Evolutionary conservation across 2,888 invertebrate genomes (phyloP).

Genomic region (Cantharis flavilabris): DNA sequence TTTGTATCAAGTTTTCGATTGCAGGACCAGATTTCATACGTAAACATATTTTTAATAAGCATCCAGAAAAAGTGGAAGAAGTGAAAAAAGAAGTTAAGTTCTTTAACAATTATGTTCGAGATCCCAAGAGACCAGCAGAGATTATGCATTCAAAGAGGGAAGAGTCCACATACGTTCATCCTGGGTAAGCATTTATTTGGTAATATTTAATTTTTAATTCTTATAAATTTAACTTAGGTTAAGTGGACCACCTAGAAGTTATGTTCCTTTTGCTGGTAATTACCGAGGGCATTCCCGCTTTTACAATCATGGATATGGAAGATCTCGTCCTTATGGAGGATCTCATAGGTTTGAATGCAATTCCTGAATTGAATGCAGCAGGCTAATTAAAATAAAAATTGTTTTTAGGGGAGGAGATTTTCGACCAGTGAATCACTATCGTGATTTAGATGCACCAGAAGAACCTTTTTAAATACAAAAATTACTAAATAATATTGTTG

Average conservation of each 20-base stretch:
- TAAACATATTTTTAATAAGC: constrained; percentile 98
- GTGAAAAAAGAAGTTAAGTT: constrained; percentile 96
- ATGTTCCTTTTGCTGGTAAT: constrained; percentile 48
- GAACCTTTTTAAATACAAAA: constrained; percentile 63
- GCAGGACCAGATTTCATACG: constrained; percentile 93
- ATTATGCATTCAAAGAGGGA: constrained; percentile 70
- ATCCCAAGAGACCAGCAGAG: constrained; percentile 93
- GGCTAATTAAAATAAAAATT: too few relatives aligned
- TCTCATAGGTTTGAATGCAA: constrained; percentile 36
- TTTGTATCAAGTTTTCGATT: neutral
- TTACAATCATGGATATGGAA: constrained; percentile 56
- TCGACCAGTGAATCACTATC: constrained; percentile 88
- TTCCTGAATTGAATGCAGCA: too few relatives aligned
- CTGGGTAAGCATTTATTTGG: constrained; percentile 37
- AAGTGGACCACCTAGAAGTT: constrained; percentile 48
- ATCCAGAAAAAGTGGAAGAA: constrained; percentile 94
- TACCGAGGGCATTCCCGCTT: constrained; percentile 58
- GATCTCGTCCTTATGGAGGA: constrained; percentile 18
- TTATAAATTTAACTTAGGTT: constrained; percentile 13
- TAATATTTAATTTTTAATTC: neutral
- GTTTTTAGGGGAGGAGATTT: constrained; percentile 68
- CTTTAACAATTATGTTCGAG: constrained; percentile 95
- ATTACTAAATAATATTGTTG: neutral
- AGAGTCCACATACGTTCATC: constrained; percentile 54
- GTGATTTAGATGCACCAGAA: constrained; percentile 90